Conservation (phyloP, 2,113 vertebrate genomes). For the Charadrius vociferus region DNA sequence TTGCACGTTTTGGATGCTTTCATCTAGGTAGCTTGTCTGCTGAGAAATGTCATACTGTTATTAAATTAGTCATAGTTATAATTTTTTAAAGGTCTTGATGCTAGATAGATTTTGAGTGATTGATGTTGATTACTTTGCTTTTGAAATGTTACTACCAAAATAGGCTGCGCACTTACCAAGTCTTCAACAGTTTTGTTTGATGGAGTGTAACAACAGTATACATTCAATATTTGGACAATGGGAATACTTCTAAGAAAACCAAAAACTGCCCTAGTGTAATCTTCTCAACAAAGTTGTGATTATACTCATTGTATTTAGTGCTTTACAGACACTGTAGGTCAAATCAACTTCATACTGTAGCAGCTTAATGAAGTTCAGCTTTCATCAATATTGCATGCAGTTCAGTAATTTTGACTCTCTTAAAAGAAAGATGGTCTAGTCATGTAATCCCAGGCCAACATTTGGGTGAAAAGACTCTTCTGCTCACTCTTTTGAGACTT, state of each 20-base stretch:
- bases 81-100: background rate
- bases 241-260: background rate
- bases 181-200: background rate
- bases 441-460: background rate
- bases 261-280: background rate
- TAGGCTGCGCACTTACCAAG: background rate
- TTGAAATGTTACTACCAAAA: background rate
- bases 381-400: background rate
- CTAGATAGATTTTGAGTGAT: background rate
- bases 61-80: background rate
- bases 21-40: background rate
- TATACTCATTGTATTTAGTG: background rate
- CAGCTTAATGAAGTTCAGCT: background rate
- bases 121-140: background rate
- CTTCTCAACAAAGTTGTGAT: rapidly evolving
- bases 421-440: background rate
- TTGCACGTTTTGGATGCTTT: constrained; percentile 28
- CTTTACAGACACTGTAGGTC: background rate
- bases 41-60: background rate
- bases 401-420: background rate
- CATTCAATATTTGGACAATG: background rate
- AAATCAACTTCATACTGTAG: background rate
- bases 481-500: background rate
- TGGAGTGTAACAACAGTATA: background rate
- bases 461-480: background rate